A percentile compares a stretch with the other conserved stretches of the same genome.
These are phyloP conservation scores for Leucosticte australis DNA, from an alignment of 2,113 vertebrate species.

Conservation along the genomic window DNA sequence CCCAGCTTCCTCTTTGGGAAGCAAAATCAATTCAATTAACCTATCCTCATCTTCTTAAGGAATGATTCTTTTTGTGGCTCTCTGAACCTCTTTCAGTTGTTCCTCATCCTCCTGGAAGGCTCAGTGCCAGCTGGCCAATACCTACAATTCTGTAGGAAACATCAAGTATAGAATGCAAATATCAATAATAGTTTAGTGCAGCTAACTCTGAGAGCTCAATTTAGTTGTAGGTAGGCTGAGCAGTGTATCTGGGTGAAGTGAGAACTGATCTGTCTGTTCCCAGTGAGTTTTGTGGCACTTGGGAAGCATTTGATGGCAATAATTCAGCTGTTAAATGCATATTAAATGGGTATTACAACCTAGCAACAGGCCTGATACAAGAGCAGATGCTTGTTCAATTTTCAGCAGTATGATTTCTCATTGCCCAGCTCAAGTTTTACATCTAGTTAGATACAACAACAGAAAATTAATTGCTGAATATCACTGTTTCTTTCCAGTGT, in stretches of 20 bases:
- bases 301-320: neutral
- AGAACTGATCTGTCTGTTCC: neutral
- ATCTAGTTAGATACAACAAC: neutral
- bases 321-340: neutral
- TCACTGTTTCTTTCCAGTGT: neutral
- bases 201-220: neutral
- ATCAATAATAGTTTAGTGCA: neutral
- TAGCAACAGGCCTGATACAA: neutral
- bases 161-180: neutral
- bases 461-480: neutral
- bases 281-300: neutral
- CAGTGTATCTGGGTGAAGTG: neutral
- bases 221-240: neutral
- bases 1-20: neutral
- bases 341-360: neutral
- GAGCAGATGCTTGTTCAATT: neutral
- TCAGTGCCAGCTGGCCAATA: neutral
- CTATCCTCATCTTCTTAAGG: neutral
- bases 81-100: neutral
- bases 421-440: neutral
- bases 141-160: neutral
- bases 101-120: neutral
- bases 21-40: neutral
- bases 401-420: neutral
- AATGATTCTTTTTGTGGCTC: neutral